A percentile compares a stretch with the other conserved stretches of the same genome.
These are phyloP conservation scores for Limnothrissa miodon DNA, from an alignment of 2,113 vertebrate genomes.

Conservation along the genomic window DNA sequence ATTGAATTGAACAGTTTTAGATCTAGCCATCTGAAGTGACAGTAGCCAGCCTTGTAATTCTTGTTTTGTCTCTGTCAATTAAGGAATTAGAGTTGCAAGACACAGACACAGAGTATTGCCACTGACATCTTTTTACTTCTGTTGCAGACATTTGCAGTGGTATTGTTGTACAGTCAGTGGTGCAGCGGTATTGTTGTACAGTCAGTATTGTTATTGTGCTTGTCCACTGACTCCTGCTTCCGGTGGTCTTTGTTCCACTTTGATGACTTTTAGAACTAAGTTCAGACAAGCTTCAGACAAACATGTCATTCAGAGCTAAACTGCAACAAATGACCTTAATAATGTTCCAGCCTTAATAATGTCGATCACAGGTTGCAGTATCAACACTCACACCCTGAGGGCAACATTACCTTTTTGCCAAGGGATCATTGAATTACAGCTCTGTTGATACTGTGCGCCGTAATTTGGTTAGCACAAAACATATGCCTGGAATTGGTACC, in stretches of 20 bases:
- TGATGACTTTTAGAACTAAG: neutral
- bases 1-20: too few species aligned
- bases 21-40: too few species aligned
- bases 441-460: conserved; percentile 21
- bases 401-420: conserved; percentile 38
- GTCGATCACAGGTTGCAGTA: conserved; percentile 13
- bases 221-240: neutral
- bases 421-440: conserved; percentile 25
- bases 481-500: neutral
- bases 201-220: too few species aligned
- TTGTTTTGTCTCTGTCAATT: too few species aligned
- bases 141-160: too few species aligned
- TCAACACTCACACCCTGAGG: conserved; percentile 22
- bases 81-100: too few species aligned
- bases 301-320: neutral
- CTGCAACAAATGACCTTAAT: conserved; percentile 16
- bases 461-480: conserved; percentile 25
- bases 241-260: neutral
- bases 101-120: too few species aligned
- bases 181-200: too few species aligned
- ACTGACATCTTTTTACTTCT: too few species aligned
- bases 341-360: conserved; percentile 9
- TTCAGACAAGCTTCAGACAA: conserved; percentile 16
- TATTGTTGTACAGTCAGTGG: too few species aligned
- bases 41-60: too few species aligned